These are phyloP conservation scores for Palythoa caribaeorum DNA, from an alignment of 92 coral and sea anemone species.

Conservation along the genomic window DNA sequence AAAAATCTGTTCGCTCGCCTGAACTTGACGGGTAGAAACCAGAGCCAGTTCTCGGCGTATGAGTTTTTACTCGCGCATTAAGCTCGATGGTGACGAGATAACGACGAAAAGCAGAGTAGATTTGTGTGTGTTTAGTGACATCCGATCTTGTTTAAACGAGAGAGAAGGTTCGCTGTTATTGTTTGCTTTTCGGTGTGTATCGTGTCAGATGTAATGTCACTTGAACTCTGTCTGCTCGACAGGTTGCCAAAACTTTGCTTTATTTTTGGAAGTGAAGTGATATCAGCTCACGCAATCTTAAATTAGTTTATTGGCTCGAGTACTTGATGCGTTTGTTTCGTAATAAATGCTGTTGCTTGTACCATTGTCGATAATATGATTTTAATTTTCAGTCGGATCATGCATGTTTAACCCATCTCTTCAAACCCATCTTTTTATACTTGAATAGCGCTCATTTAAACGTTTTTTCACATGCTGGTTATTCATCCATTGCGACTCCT, in stretches of 20 bases:
- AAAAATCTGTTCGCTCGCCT: slow-evolving; percentile 50
- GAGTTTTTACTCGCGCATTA: slow-evolving; percentile 1
- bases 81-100: slow-evolving; percentile 43
- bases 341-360: slow-evolving; percentile 30
- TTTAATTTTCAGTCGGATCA: background rate
- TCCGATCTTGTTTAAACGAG: slow-evolving; percentile 37
- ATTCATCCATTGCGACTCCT: background rate
- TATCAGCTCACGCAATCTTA: slow-evolving; percentile 52
- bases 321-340: slow-evolving; percentile 19
- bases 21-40: slow-evolving; percentile 49
- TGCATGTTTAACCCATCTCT: slow-evolving; percentile 12
- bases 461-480: background rate
- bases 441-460: slow-evolving; percentile 20
- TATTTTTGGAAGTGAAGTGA: slow-evolving; percentile 49
- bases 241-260: slow-evolving; percentile 39
- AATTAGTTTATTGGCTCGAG: slow-evolving; percentile 36
- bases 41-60: slow-evolving; percentile 30
- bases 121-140: slow-evolving; percentile 42
- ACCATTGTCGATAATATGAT: background rate
- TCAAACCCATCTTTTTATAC: background rate
- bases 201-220: slow-evolving; percentile 52
- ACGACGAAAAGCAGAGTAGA: slow-evolving; percentile 21
- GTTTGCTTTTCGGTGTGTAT: slow-evolving; percentile 43
- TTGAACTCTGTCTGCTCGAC: slow-evolving; percentile 39
- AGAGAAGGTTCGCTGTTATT: slow-evolving; percentile 33